A percentile compares a stretch with the other conserved stretches of the same genome.
Evolutionary conservation across 2,113 vertebrate species (phyloP).

Genomic region (Poeciliopsis occidentalis): DNA sequence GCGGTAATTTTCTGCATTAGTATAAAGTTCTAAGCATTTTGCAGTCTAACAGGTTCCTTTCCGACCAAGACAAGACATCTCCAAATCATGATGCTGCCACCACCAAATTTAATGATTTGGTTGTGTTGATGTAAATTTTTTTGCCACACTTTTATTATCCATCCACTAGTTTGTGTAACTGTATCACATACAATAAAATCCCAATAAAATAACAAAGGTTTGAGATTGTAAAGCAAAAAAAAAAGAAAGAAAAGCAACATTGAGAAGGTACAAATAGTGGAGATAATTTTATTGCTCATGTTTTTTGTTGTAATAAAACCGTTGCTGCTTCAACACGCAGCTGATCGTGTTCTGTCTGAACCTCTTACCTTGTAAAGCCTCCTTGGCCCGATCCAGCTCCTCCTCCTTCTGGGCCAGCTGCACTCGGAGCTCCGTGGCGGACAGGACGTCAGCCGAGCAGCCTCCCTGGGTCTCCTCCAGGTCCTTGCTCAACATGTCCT

Average conservation of each 20-base stretch:
- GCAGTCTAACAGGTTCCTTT: not conserved
- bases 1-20: too few relatives aligned
- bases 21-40: not conserved
- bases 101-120: too few relatives aligned
- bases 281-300: not conserved
- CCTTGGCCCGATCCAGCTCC: constrained; percentile 93
- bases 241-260: not conserved
- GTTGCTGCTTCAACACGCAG: constrained; percentile 10
- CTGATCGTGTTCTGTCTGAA: not conserved
- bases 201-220: not conserved
- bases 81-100: too few relatives aligned
- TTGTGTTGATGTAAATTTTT: too few relatives aligned
- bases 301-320: not conserved
- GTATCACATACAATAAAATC: not conserved
- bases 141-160: too few relatives aligned
- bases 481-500: constrained; percentile 96
- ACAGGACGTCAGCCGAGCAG: constrained; percentile 90
- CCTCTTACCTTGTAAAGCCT: constrained; percentile 92
- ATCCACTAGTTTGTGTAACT: not conserved
- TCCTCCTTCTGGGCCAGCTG: constrained; percentile 96
- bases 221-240: not conserved
- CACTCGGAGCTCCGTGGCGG: constrained; percentile 93
- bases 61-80: too few relatives aligned
- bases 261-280: not conserved
- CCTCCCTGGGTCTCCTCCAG: constrained; percentile 93